Evolutionary conservation across 1,140 invertebrate genomes (phyloP).

Genomic region (Agrypnia vestita): DNA sequence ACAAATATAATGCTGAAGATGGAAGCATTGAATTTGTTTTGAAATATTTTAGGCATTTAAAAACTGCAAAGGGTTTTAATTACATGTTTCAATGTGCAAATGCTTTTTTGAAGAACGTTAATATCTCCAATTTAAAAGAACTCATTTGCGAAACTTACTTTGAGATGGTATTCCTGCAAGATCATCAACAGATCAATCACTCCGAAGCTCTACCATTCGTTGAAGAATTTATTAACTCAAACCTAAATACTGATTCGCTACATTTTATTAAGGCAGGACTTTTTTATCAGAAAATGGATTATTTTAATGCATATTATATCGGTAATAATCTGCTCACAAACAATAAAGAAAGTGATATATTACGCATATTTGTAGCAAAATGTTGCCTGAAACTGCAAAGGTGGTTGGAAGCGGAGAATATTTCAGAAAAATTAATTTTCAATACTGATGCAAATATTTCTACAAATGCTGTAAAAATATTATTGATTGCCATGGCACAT

Average conservation of each 20-base stretch:
- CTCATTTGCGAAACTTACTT: constrained; percentile 77
- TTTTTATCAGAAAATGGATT: constrained; percentile 65
- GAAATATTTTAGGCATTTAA: constrained; percentile 39
- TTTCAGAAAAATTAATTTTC: constrained; percentile 69
- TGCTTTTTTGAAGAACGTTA: constrained; percentile 19
- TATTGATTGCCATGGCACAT: constrained; percentile 32
- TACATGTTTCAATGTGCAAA: background rate
- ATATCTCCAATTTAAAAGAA: constrained; percentile 63
- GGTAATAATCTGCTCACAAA: constrained; percentile 67
- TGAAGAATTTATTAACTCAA: constrained; percentile 48
- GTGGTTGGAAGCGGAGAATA: constrained; percentile 74
- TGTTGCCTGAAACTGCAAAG: constrained; percentile 75
- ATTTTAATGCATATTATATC: constrained; percentile 72
- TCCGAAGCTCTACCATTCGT: constrained; percentile 33
- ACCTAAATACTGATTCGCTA: constrained; percentile 67
- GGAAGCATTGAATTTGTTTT: constrained; percentile 18
- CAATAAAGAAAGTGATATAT: constrained; percentile 64
- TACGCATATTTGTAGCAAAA: constrained; percentile 68
- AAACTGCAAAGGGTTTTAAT: constrained; percentile 21
- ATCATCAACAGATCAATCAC: constrained; percentile 65
- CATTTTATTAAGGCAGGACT: constrained; percentile 71
- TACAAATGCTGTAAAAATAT: constrained; percentile 49
- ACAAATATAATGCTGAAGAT: constrained; percentile 11
- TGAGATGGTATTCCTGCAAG: constrained; percentile 67
- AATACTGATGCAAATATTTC: constrained; percentile 65